Percentiles rank a stretch among this genome's conserved stretches.
These are phyloP conservation scores for Lagodon rhomboides DNA, from an alignment of 2,797 vertebrate genomes.

Conservation along the genomic window DNA sequence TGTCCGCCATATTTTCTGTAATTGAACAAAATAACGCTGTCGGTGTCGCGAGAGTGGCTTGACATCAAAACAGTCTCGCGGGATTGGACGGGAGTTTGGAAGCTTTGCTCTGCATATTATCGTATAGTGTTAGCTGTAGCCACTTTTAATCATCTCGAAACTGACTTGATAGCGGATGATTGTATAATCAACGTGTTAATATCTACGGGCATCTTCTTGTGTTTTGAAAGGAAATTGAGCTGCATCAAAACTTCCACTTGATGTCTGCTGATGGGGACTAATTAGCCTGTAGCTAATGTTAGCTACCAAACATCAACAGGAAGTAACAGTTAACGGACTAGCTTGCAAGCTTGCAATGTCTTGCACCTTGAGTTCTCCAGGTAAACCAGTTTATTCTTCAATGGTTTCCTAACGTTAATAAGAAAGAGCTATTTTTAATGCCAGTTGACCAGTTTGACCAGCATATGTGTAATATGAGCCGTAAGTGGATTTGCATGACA, in stretches of 20 bases:
- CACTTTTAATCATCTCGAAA: background rate
- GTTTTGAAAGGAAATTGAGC: background rate
- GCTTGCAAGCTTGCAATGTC: constrained; percentile 57
- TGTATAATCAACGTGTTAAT: background rate
- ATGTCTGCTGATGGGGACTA: constrained; percentile 26
- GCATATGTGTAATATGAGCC: background rate
- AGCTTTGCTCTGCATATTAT: background rate
- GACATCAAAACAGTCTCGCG: constrained; percentile 13
- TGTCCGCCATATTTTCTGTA: constrained; percentile 90
- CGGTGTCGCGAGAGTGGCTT: constrained; percentile 51
- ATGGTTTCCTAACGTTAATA: background rate
- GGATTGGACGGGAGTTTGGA: constrained; percentile 3
- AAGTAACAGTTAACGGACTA: constrained; percentile 59
- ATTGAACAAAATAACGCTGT: background rate
- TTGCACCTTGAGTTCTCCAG: constrained; percentile 74
- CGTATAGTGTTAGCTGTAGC: constrained; percentile 14
- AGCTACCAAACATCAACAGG: constrained; percentile 77
- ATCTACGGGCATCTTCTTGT: background rate
- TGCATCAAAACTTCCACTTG: background rate
- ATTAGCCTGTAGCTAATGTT: constrained; percentile 65
- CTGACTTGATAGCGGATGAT: background rate
- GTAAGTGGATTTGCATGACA: constrained; percentile 12
- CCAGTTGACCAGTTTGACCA: background rate
- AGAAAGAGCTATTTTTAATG: background rate
- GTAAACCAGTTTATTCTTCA: constrained; percentile 44